Percentiles rank a stretch among this genome's conserved stretches.
Evolutionary conservation across 2,888 invertebrate species (phyloP).

Genomic region (Tigriopus californicus): DNA sequence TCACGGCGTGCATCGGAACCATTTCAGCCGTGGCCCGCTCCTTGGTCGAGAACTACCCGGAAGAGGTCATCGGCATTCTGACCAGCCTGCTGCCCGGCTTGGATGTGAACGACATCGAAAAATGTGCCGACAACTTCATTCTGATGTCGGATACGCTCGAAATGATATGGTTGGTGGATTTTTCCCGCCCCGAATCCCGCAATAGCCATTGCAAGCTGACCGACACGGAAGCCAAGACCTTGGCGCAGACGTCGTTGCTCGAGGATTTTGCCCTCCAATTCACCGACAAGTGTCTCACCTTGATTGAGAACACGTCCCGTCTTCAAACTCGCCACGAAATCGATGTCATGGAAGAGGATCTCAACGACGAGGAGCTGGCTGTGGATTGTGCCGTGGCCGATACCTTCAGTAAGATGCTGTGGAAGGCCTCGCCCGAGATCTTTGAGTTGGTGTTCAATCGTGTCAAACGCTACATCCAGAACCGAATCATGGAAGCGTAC

Average conservation of each 20-base stretch:
- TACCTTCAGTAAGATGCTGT: conserved; percentile 6
- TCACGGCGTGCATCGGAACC: conserved; percentile 6
- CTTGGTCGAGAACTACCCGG: conserved; percentile 8
- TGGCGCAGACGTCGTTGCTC: neutral
- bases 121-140: conserved; percentile 13
- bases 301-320: conserved; percentile 9
- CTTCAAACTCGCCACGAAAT: neutral
- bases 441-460: conserved; percentile 2
- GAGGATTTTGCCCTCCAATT: conserved; percentile 12
- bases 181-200: neutral
- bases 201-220: neutral
- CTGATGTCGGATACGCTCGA: conserved; percentile 12
- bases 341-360: conserved; percentile 7
- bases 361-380: conserved; percentile 13
- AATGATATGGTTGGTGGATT: conserved; percentile 10
- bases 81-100: conserved; percentile 10
- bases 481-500: conserved; percentile 8
- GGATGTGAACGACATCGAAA: conserved; percentile 13
- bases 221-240: neutral
- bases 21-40: neutral
- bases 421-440: neutral
- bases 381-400: conserved; percentile 15
- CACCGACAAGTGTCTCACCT: conserved; percentile 7
- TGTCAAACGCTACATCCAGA: conserved; percentile 6
- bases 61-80: neutral